Conservation (phyloP, 2,888 invertebrate species). For the Orgyia antiqua region DNA sequence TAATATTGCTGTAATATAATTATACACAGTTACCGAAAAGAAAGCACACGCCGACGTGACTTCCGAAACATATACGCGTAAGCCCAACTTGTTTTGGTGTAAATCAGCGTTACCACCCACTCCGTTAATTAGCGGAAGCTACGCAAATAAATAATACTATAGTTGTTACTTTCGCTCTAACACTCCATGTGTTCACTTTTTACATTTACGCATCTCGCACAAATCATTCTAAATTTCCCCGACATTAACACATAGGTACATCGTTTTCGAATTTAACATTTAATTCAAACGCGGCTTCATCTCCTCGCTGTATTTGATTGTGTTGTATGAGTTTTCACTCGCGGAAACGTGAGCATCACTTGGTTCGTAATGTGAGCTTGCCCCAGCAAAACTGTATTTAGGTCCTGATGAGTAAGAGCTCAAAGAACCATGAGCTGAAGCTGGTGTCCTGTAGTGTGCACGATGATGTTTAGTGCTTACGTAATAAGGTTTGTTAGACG, state of each 20-base stretch:
- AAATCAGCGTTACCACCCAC: slow-evolving; percentile 31
- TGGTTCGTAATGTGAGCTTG: slow-evolving; percentile 48
- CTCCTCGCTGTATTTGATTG: slow-evolving; percentile 72
- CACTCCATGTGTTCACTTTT: slow-evolving; percentile 27
- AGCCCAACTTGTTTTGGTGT: slow-evolving; percentile 11
- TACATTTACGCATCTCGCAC: slow-evolving; percentile 24
- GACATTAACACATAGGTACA: slow-evolving; percentile 47
- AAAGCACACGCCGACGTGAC: slow-evolving; percentile 42
- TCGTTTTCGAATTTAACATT: slow-evolving; percentile 20
- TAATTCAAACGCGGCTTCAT: slow-evolving; percentile 58
- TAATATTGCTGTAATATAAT: slow-evolving; percentile 36
- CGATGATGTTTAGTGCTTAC: slow-evolving; percentile 40
- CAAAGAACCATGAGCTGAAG: slow-evolving; percentile 45
- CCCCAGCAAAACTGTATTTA: slow-evolving; percentile 52
- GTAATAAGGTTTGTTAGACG: slow-evolving; percentile 56
- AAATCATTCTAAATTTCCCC: slow-evolving; percentile 25
- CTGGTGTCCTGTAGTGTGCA: slow-evolving; percentile 40
- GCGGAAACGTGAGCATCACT: slow-evolving; percentile 60
- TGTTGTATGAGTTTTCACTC: slow-evolving; percentile 66
- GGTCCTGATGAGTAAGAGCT: slow-evolving; percentile 52
- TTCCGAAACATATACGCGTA: slow-evolving; percentile 35
- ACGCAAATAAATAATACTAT: slow-evolving; percentile 46
- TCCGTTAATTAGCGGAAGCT: slow-evolving; percentile 50
- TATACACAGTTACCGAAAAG: slow-evolving; percentile 45
- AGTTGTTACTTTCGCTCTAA: slow-evolving; percentile 32